Evolutionary conservation across 2,113 vertebrate species (phyloP).

Genomic region (Atractosteus spatula): DNA sequence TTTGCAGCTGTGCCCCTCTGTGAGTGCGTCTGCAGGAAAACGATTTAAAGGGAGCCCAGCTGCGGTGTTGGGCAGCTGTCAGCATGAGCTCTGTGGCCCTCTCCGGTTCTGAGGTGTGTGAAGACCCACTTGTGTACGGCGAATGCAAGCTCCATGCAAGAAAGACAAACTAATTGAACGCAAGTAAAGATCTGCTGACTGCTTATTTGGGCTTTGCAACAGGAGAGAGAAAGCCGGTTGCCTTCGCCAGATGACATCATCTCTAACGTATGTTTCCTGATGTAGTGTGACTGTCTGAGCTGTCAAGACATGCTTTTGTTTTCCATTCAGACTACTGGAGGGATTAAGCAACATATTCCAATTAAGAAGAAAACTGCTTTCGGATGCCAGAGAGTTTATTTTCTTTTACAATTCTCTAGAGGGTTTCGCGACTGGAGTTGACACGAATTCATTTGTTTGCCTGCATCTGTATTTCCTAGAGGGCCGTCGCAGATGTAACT

Average conservation of each 20-base stretch:
- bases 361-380: too few species aligned
- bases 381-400: too few species aligned
- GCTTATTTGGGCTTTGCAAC: not conserved
- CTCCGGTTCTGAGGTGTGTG: conserved; percentile 16
- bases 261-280: not conserved
- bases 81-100: conserved; percentile 27
- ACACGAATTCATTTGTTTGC: too few species aligned
- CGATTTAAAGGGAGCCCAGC: conserved; percentile 27
- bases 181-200: conserved; percentile 12
- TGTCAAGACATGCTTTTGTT: too few species aligned
- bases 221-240: not conserved
- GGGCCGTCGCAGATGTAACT: too few species aligned
- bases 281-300: too few species aligned
- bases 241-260: not conserved
- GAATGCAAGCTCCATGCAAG: not conserved
- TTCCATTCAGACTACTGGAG: too few species aligned
- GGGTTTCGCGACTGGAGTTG: too few species aligned
- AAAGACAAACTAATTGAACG: not conserved
- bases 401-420: too few species aligned
- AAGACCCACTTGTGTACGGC: not conserved
- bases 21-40: conserved; percentile 51
- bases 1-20: conserved; percentile 57
- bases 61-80: conserved; percentile 43
- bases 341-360: too few species aligned
- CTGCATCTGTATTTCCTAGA: too few species aligned